Base-by-base conservation (phyloP, 2,888 invertebrate genomes). In the Tetranychus piercei region DNA sequence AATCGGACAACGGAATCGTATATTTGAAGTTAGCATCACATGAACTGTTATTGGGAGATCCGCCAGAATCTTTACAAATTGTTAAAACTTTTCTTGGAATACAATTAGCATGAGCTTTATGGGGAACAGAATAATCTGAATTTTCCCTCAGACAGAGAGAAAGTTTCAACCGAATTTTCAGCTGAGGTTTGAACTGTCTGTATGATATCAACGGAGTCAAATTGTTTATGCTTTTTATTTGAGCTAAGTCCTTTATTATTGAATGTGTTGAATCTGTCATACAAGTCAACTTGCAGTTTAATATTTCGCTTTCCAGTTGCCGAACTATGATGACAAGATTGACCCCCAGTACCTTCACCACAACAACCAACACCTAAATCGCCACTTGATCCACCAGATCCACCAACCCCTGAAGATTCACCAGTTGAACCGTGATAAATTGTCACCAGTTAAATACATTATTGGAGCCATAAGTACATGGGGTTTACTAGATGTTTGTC, bases 201-300 rank as follows among this genome's bases (percentile, higher is more conserved):
- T 55, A 2, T 2, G 9, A 15, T 55, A 15, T 55, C 55, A 15
- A 6, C 8, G 1, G 55, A 55, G 55, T 55, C 55, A 15, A 55
- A 55, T 15, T 55, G 55, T 15, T 55, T 55, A 6, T 55, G 55
- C 55, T 55, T 15, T 55, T 55, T 15, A 2, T 15, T 15, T 34
- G 34, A 34, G 34, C 34, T 34, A 4, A 15, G 5, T 55, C 15
- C 55, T 55, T 55, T 55, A 9, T 15, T 55, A 55, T 55, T 6
- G 6, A 6, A 55, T 15, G 18, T 23, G 69, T 6, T 20, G 9
- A 69, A 22, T 20, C 34, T 18, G 22, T 20, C 23, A 20, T 23
- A n/a, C n/a, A 69, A 22, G 34, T 69, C 69, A n/a, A 22, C 20
- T 69, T 69, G 69, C 20, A 69, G 34, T 22, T 69, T 69, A 69